These are phyloP conservation scores for Malurus alboscapulatus DNA, from an alignment of 2,113 vertebrate genomes.

Conservation along the genomic window DNA sequence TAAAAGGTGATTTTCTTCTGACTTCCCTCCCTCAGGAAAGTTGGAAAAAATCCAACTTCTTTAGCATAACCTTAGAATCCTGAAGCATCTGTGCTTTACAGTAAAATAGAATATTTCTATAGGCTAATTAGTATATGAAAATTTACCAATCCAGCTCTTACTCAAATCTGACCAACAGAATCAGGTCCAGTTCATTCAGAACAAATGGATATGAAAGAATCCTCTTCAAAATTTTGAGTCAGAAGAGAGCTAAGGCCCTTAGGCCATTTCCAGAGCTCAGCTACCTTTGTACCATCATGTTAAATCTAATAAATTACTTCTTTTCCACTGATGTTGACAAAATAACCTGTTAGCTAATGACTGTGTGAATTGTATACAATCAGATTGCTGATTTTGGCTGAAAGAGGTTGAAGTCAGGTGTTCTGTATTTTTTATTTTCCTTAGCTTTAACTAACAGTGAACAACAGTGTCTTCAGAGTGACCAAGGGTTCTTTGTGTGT, in stretches of 20 bases:
- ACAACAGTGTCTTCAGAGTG: neutral
- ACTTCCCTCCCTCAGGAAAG: neutral
- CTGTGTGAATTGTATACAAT: neutral
- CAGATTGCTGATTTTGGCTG: neutral
- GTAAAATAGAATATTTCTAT: neutral
- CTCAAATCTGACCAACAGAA: neutral
- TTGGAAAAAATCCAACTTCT: neutral
- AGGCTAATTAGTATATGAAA: neutral
- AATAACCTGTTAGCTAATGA: neutral
- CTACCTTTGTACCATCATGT: neutral
- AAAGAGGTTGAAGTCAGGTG: neutral
- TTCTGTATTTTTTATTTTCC: neutral
- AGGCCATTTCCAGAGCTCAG: neutral
- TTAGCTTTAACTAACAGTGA: neutral
- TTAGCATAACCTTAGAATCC: neutral
- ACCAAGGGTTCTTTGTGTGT: neutral
- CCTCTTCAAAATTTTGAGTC: neutral
- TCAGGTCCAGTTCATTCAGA: neutral
- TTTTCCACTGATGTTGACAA: neutral
- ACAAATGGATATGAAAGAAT: neutral
- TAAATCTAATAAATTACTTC: neutral
- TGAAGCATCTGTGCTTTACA: neutral
- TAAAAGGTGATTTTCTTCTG: neutral
- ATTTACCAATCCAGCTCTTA: neutral
- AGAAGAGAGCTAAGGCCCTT: rapidly evolving